A percentile compares a stretch with the other conserved stretches of the same genome.
These are phyloP conservation scores for Odobenus rosmarus DNA, from an alignment of 2,113 vertebrate genomes.

Conservation along the genomic window DNA sequence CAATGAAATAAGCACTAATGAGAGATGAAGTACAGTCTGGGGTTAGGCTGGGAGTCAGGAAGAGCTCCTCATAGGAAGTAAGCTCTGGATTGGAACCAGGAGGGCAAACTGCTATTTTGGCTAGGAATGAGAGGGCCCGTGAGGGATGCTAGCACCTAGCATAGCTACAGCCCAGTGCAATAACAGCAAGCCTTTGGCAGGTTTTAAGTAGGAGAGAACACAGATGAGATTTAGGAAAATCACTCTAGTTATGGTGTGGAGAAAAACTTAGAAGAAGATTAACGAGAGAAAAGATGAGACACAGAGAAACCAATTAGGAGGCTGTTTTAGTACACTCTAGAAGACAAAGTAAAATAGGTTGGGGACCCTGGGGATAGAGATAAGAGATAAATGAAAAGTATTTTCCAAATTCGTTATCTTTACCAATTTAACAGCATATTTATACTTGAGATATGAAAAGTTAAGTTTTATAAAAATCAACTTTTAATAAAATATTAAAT, in stretches of 20 bases:
- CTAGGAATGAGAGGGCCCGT: background rate
- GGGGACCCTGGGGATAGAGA: background rate
- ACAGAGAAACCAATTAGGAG: background rate
- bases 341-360: background rate
- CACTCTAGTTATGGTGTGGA: background rate
- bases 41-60: background rate
- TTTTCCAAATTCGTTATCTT: constrained; percentile 15
- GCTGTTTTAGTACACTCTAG: background rate
- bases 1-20: background rate
- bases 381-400: background rate
- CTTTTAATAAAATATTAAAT: constrained; percentile 48
- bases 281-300: background rate
- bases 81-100: background rate
- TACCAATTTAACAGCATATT: constrained; percentile 14
- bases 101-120: background rate
- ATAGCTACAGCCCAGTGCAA: background rate
- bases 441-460: background rate
- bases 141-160: background rate
- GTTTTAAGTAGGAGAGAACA: background rate
- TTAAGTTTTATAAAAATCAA: background rate
- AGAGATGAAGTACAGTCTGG: background rate
- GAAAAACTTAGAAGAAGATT: background rate
- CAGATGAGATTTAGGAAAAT: background rate
- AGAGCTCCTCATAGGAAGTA: background rate
- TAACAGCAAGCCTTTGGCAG: background rate